Base-by-base conservation (phyloP, 2,113 vertebrate species). In the Oreocharis arfaki region DNA sequence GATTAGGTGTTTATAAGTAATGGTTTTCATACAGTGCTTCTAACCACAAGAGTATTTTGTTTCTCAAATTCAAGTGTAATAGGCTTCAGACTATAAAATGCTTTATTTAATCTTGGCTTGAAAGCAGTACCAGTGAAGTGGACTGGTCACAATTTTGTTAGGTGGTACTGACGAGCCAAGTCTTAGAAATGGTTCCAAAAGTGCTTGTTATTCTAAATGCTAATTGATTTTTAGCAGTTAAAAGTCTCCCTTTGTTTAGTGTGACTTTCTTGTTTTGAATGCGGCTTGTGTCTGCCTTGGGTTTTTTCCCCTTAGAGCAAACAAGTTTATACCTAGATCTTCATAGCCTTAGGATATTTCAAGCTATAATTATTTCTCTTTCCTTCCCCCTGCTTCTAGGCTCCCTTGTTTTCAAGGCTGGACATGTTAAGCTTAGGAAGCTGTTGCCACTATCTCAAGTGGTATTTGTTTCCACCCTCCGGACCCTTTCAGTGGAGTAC, bases 351-450 rank as follows among this genome's bases (percentile, higher is more conserved):
- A 86, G 84, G 96, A 65, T 87, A 93, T 80, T 71, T 84, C 83
- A 71, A 81, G 60, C 95, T 96, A 71, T 96, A 97, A 96, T 97
- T 96, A 95, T 70, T 90, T 88, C 75, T 83, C 76, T 67, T 82
- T n/a, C 75, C 75, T 41, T 73, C 79, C 47, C 64, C 77, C 82
- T 78, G 64, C 70, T 68, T 41, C 41, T 16, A 61, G 89, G 81
- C 87, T 93, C 61, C 70, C 80, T 77, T 83, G n/a, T 69, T 93
- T 91, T 97, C 96, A 96, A 96, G 95, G 93, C 91, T 86, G 85
- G 87, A 96, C 93, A 96, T 3, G 93, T 94, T 94, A 92, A 93
- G 79, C 82, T 71, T 10, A 56, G 77, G 68, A 63, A 86, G 95
- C 87, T 70, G 59, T 50, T 93, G 41, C 87, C 71, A 35, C 89